phyloP scores from a whole-genome alignment of 2,797 vertebrate species.

The Florisuga fusca region DNA sequence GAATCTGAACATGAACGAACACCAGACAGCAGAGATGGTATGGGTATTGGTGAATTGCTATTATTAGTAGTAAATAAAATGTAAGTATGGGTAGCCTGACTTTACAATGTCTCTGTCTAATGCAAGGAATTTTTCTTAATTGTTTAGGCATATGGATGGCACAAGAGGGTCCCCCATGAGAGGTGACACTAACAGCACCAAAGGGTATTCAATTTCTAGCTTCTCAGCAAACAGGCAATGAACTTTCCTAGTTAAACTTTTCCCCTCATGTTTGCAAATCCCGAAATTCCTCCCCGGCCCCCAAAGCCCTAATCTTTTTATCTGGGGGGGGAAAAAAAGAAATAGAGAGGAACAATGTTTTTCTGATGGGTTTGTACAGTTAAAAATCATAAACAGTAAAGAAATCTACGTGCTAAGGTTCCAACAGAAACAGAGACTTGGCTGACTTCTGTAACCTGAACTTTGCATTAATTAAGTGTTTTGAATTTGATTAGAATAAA shows the following conservation, averaged over 20 bases:
- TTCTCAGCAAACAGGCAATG: not conserved
- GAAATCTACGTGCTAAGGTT: constrained; percentile 31
- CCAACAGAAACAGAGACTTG: constrained; percentile 72
- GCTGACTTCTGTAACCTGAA: constrained; percentile 60
- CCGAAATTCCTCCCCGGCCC: not conserved
- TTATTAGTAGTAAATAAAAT: not conserved
- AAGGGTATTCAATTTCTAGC: not conserved
- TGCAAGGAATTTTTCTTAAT: not conserved
- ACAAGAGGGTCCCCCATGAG: not conserved
- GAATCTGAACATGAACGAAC: not conserved
- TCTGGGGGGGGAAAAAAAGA: not conserved
- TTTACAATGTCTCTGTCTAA: not conserved
- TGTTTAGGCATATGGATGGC: fast-evolving
- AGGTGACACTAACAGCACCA: not conserved
- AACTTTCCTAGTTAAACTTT: not conserved
- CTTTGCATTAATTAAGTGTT: constrained; percentile 62
- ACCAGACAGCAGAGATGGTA: not conserved
- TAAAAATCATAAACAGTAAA: constrained; percentile 55
- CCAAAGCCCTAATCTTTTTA: constrained; percentile 1
- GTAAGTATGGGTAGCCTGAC: not conserved
- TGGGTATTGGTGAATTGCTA: not conserved
- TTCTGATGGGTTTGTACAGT: constrained; percentile 14
- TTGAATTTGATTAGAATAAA: constrained; percentile 66
- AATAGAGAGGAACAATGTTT: not conserved
- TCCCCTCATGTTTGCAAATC: not conserved